Evolutionary conservation across 2,888 invertebrate genomes (phyloP), one percentile per base, ranked within the genome.

Genomic region (Caenorhabditis sp.): DNA sequence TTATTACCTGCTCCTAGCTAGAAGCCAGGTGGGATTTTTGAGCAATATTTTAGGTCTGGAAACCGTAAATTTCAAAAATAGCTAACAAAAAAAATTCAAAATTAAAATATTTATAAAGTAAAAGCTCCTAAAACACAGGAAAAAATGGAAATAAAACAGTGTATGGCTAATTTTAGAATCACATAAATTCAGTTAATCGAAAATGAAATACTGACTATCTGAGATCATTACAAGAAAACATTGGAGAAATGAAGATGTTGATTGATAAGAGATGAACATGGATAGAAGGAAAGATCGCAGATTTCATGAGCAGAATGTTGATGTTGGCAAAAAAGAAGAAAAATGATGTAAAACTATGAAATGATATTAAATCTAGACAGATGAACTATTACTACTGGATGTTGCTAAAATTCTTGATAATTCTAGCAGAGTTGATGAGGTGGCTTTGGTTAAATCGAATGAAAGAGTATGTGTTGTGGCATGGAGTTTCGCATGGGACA

Each of bases 391-490:
- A 43, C 43, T 43, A 31, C 10, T 31, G 43, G 43, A 43, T 14
- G 43, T 4, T 23, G 52, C 3, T 20, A 52, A 23, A 20, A 56
- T 8, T 56, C 26, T 56, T 7, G 56, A 56, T 10, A 56, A 14
- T 26, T 56, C 56, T 8, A 26, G 1, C 26, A 56, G 26, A 26
- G 21, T 23, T 14, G 56, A 26, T 14, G 56, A 20, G n/a, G 59
- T 23, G 38, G 26, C 43, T 2, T 17, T 63, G 1, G 68, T 25
- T 14, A 73, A 59, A 43, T 73, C 73, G 20, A 65, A 73, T 1
- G 65, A 49, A 0, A 73, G 43, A 0, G 25, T 21, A 1, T 65
- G 63, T 0, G 65, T 57, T 17, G 54, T 26, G 14, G 23, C 38
- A 25, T 27, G 23, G 4, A 73, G 49, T 43, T 53, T 66, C 0